phyloP scores from a whole-genome alignment of 2,113 vertebrate genomes.

The Montifringilla adamsi region DNA sequence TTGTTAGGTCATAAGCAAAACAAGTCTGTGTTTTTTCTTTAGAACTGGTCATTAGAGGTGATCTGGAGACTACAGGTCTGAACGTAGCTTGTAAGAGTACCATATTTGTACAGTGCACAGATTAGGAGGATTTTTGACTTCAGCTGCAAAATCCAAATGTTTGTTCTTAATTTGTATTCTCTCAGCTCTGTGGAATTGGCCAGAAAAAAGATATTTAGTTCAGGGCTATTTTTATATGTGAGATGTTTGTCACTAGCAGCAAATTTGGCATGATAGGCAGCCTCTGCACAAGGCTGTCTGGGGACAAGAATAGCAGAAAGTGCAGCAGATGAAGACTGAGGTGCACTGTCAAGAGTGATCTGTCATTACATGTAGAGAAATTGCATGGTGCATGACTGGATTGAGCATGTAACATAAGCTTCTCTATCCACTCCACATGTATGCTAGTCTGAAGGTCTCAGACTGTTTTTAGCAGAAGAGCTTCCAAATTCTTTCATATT shows the following conservation, averaged over 20 bases:
- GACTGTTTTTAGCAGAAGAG: neutral
- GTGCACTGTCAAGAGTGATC: neutral
- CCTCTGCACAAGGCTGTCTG: neutral
- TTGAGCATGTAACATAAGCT: neutral
- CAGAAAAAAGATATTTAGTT: neutral
- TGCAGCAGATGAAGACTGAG: neutral
- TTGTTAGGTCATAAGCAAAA: neutral
- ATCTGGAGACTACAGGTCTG: neutral
- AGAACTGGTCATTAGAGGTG: neutral
- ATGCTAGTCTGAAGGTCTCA: neutral
- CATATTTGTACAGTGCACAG: neutral
- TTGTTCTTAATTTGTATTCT: neutral
- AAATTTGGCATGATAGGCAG: neutral
- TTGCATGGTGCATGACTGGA: neutral
- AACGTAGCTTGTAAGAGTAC: neutral
- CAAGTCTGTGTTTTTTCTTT: neutral
- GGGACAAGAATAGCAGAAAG: slow-evolving; percentile 21
- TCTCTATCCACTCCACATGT: neutral
- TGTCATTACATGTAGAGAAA: neutral
- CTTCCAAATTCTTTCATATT: neutral
- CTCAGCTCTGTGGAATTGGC: neutral
- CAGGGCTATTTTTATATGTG: slow-evolving; percentile 14
- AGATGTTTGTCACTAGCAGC: slow-evolving; percentile 25
- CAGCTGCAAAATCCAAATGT: neutral
- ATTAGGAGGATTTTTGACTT: neutral